Evolutionary conservation across 2,888 invertebrate genomes (phyloP), one percentile per base, ranked within the genome.

Genomic region (Microplitis manilae): DNA sequence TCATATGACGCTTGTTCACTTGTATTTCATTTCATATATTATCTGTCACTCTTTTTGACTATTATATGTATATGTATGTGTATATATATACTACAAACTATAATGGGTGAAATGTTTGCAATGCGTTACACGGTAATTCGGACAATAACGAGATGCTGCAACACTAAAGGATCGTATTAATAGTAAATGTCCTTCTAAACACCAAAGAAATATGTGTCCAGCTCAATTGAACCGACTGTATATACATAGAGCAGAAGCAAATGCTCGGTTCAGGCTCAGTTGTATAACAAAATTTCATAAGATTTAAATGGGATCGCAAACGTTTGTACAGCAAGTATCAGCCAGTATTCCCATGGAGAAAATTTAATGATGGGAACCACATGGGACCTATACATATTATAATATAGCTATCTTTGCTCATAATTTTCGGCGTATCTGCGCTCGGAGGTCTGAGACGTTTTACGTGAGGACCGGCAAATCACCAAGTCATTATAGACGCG

Each of bases 71-170:
- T 4, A 30, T 30, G 30, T 30, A 30, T 4, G 0, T 4, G 2
- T 30, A 30, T 30, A 30, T 30, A 30, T 30, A 67, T 60, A 65
- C 65, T 62, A 62, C 39, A 13, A 67, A 17, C 65, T 50, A 50
- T 50, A 50, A 64, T 38, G 39, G 61, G n/a, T 85, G 83, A 85
- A 86, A 87, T 88, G 86, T 89, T 89, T 88, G 87, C 87, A 83
- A 86, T 87, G 84, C 86, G 87, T 89, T 89, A 87, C 84, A 88
- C 85, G 87, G 86, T 83, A 85, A 86, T 88, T 88, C 85, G 85
- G 79, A 79, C 80, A 74, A 17, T 50, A 59, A 59, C 67, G 64
- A 20, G 20, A 64, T 64, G 50, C 50, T 50, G 50, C 50, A 50
- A 50, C 13, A 13, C 50, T 13, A 13, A 13, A 50, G 2, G 13